Percentiles rank a stretch among this genome's conserved stretches.
Evolutionary conservation across 2,888 invertebrate genomes (phyloP).

Genomic region (Brachynemurus nebulosus): DNA sequence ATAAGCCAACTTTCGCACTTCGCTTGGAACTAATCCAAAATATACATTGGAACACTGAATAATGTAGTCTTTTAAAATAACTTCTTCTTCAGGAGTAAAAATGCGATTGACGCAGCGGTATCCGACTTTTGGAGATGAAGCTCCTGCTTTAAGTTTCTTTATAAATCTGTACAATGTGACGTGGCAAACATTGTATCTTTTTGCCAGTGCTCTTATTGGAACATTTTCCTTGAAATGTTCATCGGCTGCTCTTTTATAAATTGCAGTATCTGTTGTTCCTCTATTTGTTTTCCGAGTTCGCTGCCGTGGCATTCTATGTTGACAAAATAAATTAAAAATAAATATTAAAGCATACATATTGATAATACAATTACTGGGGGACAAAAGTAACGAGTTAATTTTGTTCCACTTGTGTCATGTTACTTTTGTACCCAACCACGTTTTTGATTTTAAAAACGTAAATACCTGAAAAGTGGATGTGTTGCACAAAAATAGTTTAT

Average conservation of each 20-base stretch:
- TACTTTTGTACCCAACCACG: conserved; percentile 10
- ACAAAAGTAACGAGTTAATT: conserved; percentile 9
- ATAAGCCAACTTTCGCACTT: conserved; percentile 10
- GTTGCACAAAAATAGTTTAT: too few species aligned
- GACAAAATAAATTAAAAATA: too few species aligned
- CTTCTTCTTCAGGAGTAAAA: conserved; percentile 9
- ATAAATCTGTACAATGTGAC: conserved; percentile 12
- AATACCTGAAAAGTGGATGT: too few species aligned
- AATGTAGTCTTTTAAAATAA: conserved; percentile 6
- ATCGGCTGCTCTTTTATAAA: conserved; percentile 5
- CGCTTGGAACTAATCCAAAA: too few species aligned
- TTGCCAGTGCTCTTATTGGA: conserved; percentile 11
- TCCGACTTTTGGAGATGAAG: conserved; percentile 7
- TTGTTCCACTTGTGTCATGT: conserved; percentile 6
- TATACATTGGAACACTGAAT: conserved; percentile 10
- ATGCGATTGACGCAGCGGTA: conserved; percentile 11
- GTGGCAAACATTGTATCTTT: conserved; percentile 12
- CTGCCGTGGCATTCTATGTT: too few species aligned
- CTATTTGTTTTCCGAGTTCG: too few species aligned
- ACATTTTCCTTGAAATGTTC: conserved; percentile 7
- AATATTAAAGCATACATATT: too few species aligned
- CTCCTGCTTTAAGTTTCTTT: conserved; percentile 10
- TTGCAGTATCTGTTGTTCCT: conserved; percentile 5
- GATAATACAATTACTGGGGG: not conserved
- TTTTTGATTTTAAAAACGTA: conserved; percentile 10